Evolutionary conservation across 2,888 invertebrate genomes (phyloP).

Genomic region (Rotaria sp.): DNA sequence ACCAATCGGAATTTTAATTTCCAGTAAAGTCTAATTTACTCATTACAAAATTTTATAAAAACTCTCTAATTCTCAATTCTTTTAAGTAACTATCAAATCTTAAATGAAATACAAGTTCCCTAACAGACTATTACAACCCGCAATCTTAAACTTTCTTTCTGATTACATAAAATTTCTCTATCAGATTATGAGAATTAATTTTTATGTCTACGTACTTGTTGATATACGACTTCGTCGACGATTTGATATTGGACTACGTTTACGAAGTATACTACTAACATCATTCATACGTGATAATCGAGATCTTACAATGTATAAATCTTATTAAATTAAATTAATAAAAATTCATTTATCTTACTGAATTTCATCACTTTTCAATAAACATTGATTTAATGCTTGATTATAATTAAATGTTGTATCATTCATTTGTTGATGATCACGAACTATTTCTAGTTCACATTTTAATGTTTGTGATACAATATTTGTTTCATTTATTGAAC

Average conservation of each 20-base stretch:
- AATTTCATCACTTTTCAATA: conserved; percentile 15
- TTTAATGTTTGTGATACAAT: not conserved
- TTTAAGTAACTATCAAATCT: no score
- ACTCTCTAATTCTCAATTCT: no score
- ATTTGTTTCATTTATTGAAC: conserved; percentile 6
- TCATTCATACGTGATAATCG: conserved; percentile 18
- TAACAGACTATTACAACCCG: no score
- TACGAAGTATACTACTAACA: not conserved
- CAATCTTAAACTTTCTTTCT: no score
- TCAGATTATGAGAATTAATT: not conserved
- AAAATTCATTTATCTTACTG: not conserved
- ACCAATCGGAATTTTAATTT: no score
- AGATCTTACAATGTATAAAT: not conserved
- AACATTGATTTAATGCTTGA: not conserved
- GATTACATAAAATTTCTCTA: not conserved
- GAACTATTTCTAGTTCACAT: not conserved
- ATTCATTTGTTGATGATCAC: not conserved
- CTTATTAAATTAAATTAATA: not conserved
- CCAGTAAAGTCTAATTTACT: no score
- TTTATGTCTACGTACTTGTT: not conserved
- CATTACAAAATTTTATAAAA: no score
- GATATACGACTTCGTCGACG: conserved; percentile 22
- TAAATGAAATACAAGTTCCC: no score
- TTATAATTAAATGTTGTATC: not conserved
- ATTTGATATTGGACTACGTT: conserved; percentile 11